Percentiles rank a stretch among this genome's conserved stretches.
phyloP scores from a whole-genome alignment of 2,113 vertebrate species.

The Diglossa brunneiventris region DNA sequence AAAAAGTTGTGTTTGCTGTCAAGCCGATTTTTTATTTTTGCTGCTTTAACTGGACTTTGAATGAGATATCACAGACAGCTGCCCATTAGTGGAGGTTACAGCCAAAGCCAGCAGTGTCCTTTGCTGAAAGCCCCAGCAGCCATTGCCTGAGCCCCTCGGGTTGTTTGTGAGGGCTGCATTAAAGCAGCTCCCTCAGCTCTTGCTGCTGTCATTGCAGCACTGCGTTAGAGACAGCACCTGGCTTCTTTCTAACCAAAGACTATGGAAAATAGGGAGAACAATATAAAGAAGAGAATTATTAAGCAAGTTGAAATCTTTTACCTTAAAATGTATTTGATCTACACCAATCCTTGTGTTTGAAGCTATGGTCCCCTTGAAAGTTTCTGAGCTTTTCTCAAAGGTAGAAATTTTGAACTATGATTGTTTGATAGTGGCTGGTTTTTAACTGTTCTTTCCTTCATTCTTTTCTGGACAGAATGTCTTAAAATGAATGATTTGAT shows the following conservation, averaged over 20 bases:
- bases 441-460: not conserved
- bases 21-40: not conserved
- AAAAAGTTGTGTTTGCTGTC: not conserved
- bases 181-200: not conserved
- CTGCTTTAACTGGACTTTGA: not conserved
- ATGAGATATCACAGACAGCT: not conserved
- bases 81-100: not conserved
- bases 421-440: not conserved
- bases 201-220: not conserved
- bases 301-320: not conserved
- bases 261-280: not conserved
- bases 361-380: not conserved
- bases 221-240: not conserved
- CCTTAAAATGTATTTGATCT: not conserved
- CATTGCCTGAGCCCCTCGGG: not conserved
- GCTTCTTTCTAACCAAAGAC: not conserved
- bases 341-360: not conserved
- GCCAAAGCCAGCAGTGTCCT: not conserved
- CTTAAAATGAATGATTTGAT: not conserved
- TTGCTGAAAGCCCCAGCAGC: not conserved
- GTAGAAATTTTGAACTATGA: not conserved
- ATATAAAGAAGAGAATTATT: not conserved
- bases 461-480: not conserved
- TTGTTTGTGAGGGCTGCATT: not conserved
- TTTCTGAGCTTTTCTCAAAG: not conserved